Evolutionary conservation across 2,797 vertebrate species (phyloP), one percentile per base, ranked within the genome.

Genomic region (Tapera naevia): DNA sequence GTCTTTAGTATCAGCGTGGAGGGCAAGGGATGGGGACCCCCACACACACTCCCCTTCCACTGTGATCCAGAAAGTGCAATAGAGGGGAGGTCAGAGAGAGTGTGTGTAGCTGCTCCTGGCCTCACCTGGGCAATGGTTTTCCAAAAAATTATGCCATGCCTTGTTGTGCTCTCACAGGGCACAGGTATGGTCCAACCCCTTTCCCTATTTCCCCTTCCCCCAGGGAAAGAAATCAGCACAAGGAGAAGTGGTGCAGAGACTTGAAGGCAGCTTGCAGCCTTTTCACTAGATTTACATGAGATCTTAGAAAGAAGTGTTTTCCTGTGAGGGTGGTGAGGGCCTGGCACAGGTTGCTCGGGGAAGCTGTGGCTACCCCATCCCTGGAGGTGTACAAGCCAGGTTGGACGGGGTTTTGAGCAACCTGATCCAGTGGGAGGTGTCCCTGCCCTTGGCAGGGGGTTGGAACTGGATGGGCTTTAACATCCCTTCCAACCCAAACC

Each of bases 141-240:
- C 13, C 2, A 25, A 41, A 64, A 28, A 72, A 15, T 2, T 3
- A 8, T 23, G 11, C 19, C 73, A 3, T 41, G 19, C 33, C 2
- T 46, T n/a, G 28, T 30, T 12, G 23, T 79, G 23, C 27, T 13
- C 0, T 0, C 27, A 43, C 6, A 19, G 6, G 12, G n/a, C 32
- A 54, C 5, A 23, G 35, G 17, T 6, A 4, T 6, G 4, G 21
- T 79, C 16, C 56, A 43, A 12, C 2, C 17, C 24, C 16, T 4
- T n/a, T 43, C 48, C 27, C 30, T 45, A 1, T 61, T 37, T 13
- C 5, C 4, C 9, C 51, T 24, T 19, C 24, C 35, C 25, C 35
- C 37, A 61, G 60, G 25, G 14, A 75, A 61, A 70, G 28, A 23
- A 46, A 76, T 5, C 43, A 10, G 62, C 0, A 1, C n/a, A 54